Conservation (phyloP, 2,113 vertebrate species). For the Onychorhynchus coronatus region DNA sequence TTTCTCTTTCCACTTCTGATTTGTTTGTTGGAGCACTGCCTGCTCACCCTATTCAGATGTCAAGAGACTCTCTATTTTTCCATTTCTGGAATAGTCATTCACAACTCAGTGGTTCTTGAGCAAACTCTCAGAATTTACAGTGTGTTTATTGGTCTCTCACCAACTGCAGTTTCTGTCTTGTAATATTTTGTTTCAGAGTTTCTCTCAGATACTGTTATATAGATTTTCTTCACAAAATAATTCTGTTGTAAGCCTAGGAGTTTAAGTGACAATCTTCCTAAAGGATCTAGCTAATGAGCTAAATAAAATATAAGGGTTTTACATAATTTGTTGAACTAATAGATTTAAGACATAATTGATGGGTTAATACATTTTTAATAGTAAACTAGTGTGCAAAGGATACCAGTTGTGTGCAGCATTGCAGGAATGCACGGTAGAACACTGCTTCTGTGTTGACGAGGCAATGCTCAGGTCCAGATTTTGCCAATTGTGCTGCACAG, state of each 20-base stretch:
- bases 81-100: slow-evolving; percentile 58
- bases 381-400: neutral
- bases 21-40: slow-evolving; percentile 17
- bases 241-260: neutral
- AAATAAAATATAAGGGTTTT: neutral
- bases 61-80: slow-evolving; percentile 54
- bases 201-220: slow-evolving; percentile 1
- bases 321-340: neutral
- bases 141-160: slow-evolving; percentile 43
- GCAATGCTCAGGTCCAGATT: neutral
- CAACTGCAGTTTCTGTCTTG: slow-evolving; percentile 23
- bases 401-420: neutral
- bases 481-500: neutral
- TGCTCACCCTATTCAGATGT: slow-evolving; percentile 20
- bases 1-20: slow-evolving; percentile 28
- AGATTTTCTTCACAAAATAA: neutral
- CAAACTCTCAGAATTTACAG: slow-evolving; percentile 47
- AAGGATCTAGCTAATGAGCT: neutral
- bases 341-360: neutral
- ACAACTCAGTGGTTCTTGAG: slow-evolving; percentile 34
- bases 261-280: neutral
- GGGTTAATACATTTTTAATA: neutral
- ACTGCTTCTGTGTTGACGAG: neutral
- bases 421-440: neutral
- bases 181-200: slow-evolving; percentile 14